These are phyloP conservation scores for Suncus etruscus DNA, from an alignment of 2,113 vertebrate species.

Conservation along the genomic window DNA sequence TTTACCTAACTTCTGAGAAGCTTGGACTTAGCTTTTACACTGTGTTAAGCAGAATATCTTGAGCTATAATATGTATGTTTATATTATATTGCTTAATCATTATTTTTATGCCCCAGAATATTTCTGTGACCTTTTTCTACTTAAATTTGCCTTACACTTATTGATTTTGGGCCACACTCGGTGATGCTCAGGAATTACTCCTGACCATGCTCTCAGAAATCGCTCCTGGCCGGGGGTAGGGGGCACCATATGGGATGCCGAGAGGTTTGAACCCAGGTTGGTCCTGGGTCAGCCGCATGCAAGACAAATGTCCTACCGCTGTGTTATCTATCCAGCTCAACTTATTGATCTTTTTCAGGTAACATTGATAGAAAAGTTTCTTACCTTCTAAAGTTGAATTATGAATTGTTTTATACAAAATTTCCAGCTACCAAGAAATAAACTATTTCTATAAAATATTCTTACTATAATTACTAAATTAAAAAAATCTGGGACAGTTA, in stretches of 20 bases:
- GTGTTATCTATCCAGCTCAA: too few species aligned
- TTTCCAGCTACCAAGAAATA: slow-evolving; percentile 7
- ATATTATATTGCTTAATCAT: background rate
- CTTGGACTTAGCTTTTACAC: background rate
- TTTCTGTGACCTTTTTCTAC: slow-evolving; percentile 30
- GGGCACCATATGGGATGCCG: too few species aligned
- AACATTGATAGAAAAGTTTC: background rate
- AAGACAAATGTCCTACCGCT: too few species aligned
- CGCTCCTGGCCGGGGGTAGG: too few species aligned
- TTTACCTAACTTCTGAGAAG: background rate
- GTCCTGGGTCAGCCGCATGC: too few species aligned
- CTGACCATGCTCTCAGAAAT: too few species aligned
- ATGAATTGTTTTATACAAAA: slow-evolving; percentile 4
- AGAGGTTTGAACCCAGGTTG: too few species aligned
- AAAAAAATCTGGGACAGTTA: slow-evolving; percentile 17
- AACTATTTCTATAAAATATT: background rate
- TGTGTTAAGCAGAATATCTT: background rate
- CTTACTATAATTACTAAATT: slow-evolving; percentile 38
- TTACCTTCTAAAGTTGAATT: background rate
- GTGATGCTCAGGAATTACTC: too few species aligned
- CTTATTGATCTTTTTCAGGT: too few species aligned
- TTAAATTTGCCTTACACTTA: background rate
- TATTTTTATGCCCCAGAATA: background rate
- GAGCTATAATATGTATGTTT: background rate
- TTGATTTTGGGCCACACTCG: background rate